These are phyloP conservation scores for Gopherus flavomarginatus DNA, from an alignment of 2,113 vertebrate species.

Conservation along the genomic window DNA sequence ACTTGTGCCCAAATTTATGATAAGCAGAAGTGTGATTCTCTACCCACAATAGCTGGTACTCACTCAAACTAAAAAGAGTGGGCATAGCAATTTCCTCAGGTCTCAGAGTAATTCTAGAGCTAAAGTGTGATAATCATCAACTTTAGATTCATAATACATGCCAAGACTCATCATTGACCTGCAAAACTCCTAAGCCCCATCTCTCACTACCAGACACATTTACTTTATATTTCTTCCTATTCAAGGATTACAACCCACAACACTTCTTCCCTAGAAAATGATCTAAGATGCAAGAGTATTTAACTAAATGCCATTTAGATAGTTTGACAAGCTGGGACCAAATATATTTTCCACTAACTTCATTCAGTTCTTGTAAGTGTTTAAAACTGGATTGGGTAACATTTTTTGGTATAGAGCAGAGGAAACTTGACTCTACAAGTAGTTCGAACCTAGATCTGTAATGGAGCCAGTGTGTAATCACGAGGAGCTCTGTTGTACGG, in stretches of 20 bases:
- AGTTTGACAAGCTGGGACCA: background rate
- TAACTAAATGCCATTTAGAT: background rate
- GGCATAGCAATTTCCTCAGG: background rate
- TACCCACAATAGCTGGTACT: background rate
- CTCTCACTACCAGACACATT: background rate
- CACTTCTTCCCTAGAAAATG: background rate
- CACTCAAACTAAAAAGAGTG: background rate
- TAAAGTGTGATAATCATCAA: slow-evolving; percentile 22
- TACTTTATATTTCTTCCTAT: background rate
- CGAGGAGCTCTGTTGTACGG: background rate
- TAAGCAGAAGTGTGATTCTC: background rate
- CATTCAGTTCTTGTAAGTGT: background rate
- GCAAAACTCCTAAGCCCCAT: background rate
- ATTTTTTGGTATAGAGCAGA: background rate
- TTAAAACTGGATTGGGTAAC: background rate
- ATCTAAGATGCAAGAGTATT: background rate
- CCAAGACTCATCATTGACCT: slow-evolving; percentile 56
- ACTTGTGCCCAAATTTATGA: background rate
- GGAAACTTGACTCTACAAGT: background rate
- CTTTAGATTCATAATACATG: slow-evolving; percentile 61
- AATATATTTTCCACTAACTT: background rate
- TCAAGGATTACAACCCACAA: background rate
- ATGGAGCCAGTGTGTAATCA: background rate
- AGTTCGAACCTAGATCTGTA: background rate
- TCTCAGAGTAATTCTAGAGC: slow-evolving; percentile 65